Evolutionary conservation across 2,113 vertebrate genomes (phyloP), one percentile per base, ranked within the genome.

Genomic region (Channa argus): DNA sequence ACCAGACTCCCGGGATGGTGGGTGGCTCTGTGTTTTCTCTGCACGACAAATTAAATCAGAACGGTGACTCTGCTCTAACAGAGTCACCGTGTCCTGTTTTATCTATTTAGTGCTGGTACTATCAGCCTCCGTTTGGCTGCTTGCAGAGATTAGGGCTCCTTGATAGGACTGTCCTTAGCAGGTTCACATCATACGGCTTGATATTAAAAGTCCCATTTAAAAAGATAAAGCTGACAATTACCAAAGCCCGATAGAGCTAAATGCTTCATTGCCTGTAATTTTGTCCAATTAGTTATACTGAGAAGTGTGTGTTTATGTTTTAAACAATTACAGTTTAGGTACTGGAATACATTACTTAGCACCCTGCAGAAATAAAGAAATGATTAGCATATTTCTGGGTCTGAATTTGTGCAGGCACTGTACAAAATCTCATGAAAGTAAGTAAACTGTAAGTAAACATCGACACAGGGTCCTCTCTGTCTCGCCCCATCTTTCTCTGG

Each of bases 41-140:
- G 49, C 52, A 58, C 74, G 73, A 79, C 77, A 87, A 91, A 91
- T 90, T 81, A 51, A 85, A 92, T 92, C 83, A 79, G 55, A 82
- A 34, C 52, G 7, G 36, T 83, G 84, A 79, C 77, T 73, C 55
- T 52, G 66, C 77, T 81, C 44, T 84, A 83, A 89, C 87, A 65
- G 86, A 83, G 81, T 74, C 56, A 39, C 68, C 78, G 75, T 78
- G 86, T 63, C 56, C 78, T 63, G 66, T 67, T 89, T 88, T 68
- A 86, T 90, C 77, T 66, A 34, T 84, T 90, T 90, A 83, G 45
- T 13, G n/a, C 79, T 24, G 14, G 70, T 6, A 24, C 47, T 63
- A 36, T 69, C 80, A 79, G 52, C 53, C 15, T 76, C 73, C 60
- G 72, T 72, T 71, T 45, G 41, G 15, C 51, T 44, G 15, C 45